Evolutionary conservation across 2,888 invertebrate genomes (phyloP), one percentile per base, ranked within the genome.

Genomic region (Branchipolynoe longqiensis): DNA sequence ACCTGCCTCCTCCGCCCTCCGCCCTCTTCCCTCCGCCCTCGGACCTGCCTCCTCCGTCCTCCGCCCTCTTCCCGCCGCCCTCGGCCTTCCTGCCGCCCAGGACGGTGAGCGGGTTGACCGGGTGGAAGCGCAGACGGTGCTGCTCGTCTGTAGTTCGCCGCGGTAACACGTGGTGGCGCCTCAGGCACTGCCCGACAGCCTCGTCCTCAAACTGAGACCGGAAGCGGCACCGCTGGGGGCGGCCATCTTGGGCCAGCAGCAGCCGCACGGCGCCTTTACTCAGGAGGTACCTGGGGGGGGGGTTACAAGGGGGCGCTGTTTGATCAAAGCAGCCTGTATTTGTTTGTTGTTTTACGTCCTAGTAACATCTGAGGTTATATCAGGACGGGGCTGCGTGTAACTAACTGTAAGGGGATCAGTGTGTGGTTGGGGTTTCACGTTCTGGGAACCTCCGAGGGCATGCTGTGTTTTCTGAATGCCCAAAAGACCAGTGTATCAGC

Each of bases 141-240:
- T 56, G 22, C 3, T 56, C 25, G 56, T 56, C 56, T 1, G 18
- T 56, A 12, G 56, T 56, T 1, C 56, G 3, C 1, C 56, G 56
- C 1, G 56, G 56, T 3, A 25, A n/a, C 3, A 62, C 28, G 31
- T 31, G 28, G 31, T 62, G 28, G 14, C 31, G 22, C 8, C 31
- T 25, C 62, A 62, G 62, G 28, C 62, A 62, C 12, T 25, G 28
- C 28, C 28, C 62, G 3, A 62, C 62, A 1, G 62, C 62, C 62
- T 28, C 31, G 62, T 62, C 62, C 62, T 62, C 62, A 25, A 25
- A 62, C n/a, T 25, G 62, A 14, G 62, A 62, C 62, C 31, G 25
- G 62, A 62, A 25, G 28, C 62, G 18, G 31, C 62, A 62, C 3
- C 25, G 28, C 31, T 62, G 62, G 28, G 25, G 31, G 12, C 62